Evolutionary conservation across 2,113 vertebrate species (phyloP), one percentile per base, ranked within the genome.

Genomic region (Turnix velox): DNA sequence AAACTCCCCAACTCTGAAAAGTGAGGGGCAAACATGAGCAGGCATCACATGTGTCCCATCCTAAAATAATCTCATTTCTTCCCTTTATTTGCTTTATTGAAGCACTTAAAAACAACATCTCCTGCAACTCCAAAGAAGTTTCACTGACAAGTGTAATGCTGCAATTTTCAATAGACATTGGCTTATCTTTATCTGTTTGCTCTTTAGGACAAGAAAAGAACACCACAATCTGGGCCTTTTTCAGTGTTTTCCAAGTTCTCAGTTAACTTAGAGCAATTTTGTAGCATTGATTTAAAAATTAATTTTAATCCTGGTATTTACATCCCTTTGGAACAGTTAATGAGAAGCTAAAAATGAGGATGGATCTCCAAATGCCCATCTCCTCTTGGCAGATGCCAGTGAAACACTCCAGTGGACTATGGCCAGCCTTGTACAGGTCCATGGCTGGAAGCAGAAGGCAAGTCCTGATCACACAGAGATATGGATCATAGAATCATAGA

Each of bases 391-490:
- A 83, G 23, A 24, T 14, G n/a, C 2, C 43, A 46, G 28, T 20
- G 63, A 23, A 75, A 52, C 22, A 39, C 23, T 27, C 18, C 71
- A 22, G 37, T 18, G 14, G 24, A 6, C 62, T 17, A 5, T 6
- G 31, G 57, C 62, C 51, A 78, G 27, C 27, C 22, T 22, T 4
- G 5, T 19, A 9, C 63, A 65, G 65, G 25, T 3, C 37, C 48
- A 14, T 3, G 30, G 25, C 7, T 5, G 10, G 18, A 10, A 14
- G 24, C 30, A 57, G 18, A 82, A 78, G 12, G 10, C 27, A 54
- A 57, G 16, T 35, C 9, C 37, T 69, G 33, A 12, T 22, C 24
- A 18, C 35, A 4, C 0, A 1, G n/a, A 89, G 3, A 5, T 10
- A 9, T 0, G 0, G 19, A n/a, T n/a, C n/a, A n/a, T n/a, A n/a